Evolutionary conservation across 2,888 invertebrate genomes (phyloP).

Genomic region (Anodontia alba): DNA sequence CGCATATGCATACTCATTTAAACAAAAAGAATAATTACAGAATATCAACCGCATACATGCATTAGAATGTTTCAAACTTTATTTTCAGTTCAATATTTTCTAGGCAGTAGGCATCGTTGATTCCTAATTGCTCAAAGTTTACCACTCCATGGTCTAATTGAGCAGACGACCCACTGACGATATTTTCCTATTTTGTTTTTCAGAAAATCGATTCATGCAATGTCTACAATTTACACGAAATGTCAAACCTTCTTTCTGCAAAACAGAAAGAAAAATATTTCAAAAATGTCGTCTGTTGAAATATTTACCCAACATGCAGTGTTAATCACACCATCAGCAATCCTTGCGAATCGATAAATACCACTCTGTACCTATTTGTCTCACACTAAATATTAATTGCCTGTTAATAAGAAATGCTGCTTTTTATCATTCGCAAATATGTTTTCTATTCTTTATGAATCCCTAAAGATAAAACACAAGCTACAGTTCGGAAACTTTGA

Average conservation of each 20-base stretch:
- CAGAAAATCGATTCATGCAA: too few relatives aligned
- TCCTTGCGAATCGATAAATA: background rate
- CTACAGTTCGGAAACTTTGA: background rate
- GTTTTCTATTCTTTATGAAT: background rate
- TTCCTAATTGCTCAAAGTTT: background rate
- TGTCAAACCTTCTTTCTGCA: too few relatives aligned
- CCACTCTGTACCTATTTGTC: background rate
- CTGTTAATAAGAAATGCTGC: background rate
- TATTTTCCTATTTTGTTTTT: too few relatives aligned
- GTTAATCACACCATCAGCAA: background rate
- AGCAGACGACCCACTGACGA: too few relatives aligned
- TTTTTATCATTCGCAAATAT: background rate
- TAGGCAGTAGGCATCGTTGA: background rate
- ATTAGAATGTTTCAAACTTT: background rate
- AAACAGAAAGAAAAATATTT: too few relatives aligned
- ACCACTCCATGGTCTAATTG: too few relatives aligned
- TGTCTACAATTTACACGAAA: too few relatives aligned
- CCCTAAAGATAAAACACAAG: background rate
- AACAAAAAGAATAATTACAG: too few relatives aligned
- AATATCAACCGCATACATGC: too few relatives aligned
- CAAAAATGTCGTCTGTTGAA: too few relatives aligned
- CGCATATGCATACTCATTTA: too few relatives aligned
- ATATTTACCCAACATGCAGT: too few relatives aligned
- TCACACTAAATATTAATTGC: conserved; percentile 13
- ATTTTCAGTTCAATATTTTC: background rate